These are phyloP conservation scores for Bombus affinis DNA, from an alignment of 1,140 invertebrate species.

Conservation along the genomic window DNA sequence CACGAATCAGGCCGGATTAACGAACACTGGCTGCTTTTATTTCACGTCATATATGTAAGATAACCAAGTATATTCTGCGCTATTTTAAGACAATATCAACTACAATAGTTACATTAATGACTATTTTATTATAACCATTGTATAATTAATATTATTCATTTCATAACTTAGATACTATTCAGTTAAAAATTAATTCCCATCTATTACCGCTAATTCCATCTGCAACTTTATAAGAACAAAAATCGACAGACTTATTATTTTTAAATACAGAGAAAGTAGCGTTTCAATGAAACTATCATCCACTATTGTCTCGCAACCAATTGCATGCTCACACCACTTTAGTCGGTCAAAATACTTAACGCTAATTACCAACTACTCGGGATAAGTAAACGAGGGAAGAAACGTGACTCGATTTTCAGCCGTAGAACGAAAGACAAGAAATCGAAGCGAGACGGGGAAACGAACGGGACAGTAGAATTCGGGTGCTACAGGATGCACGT, in stretches of 20 bases:
- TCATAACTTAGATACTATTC: too few species aligned
- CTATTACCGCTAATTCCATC: too few species aligned
- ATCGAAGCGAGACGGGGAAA: slow-evolving; percentile 16
- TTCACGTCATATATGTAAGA: too few species aligned
- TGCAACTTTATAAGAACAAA: not conserved
- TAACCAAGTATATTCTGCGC: too few species aligned
- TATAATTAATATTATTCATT: too few species aligned
- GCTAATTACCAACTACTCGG: not conserved
- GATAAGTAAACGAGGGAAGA: not conserved
- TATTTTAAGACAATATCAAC: too few species aligned
- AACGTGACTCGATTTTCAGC: not conserved
- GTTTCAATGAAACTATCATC: not conserved
- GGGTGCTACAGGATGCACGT: not conserved
- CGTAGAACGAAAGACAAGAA: not conserved
- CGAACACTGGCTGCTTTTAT: too few species aligned
- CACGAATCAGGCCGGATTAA: not conserved
- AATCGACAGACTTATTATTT: not conserved
- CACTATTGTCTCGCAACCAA: too few species aligned
- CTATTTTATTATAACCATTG: too few species aligned
- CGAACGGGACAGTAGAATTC: slow-evolving; percentile 19
- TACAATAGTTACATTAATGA: too few species aligned
- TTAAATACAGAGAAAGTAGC: not conserved
- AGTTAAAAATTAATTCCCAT: too few species aligned
- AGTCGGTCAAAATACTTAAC: not conserved
- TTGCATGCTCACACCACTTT: not conserved